Percentiles rank a stretch among this genome's conserved stretches.
Conservation (phyloP, 2,113 vertebrate genomes). For the Thymallus thymallus region DNA sequence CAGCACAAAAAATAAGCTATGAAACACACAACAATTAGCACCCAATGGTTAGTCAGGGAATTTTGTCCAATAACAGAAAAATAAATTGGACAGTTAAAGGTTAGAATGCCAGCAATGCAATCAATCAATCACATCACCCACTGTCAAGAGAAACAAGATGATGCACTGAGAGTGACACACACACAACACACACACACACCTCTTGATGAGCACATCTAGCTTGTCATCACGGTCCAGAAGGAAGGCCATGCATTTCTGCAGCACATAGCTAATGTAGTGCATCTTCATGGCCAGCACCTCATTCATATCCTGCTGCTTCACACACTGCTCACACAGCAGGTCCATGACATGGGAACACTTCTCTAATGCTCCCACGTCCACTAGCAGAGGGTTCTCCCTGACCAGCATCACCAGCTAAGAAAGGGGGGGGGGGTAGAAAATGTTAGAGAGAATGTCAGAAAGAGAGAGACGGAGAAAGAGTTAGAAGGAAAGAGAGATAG, state of each 20-base stretch:
- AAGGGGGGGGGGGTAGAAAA: constrained; percentile 10
- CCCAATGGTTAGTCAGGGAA: no score
- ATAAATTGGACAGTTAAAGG: no score
- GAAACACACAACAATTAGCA: neutral
- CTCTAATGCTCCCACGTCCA: constrained; percentile 72
- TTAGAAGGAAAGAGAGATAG: no score
- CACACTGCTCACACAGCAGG: constrained; percentile 71
- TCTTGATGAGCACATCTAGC: constrained; percentile 79
- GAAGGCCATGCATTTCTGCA: constrained; percentile 78
- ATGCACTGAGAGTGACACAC: no score
- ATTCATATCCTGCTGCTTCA: constrained; percentile 74
- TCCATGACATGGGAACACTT: constrained; percentile 76
- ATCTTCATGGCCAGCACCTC: constrained; percentile 86
- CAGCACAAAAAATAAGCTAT: neutral
- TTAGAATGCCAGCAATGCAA: no score
- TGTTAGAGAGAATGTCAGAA: neutral
- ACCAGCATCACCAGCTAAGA: constrained; percentile 79
- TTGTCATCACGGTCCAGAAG: constrained; percentile 76
- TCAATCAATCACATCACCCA: no score
- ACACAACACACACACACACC: constrained; percentile 53
- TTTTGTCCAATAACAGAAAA: no score
- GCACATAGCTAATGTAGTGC: constrained; percentile 84
- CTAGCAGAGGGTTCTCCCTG: constrained; percentile 80
- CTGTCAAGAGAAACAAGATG: no score
- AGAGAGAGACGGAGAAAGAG: neutral